Percentiles rank a stretch among this genome's conserved stretches.
Evolutionary conservation across 2,888 invertebrate species (phyloP).

Genomic region (Acleris emargana): DNA sequence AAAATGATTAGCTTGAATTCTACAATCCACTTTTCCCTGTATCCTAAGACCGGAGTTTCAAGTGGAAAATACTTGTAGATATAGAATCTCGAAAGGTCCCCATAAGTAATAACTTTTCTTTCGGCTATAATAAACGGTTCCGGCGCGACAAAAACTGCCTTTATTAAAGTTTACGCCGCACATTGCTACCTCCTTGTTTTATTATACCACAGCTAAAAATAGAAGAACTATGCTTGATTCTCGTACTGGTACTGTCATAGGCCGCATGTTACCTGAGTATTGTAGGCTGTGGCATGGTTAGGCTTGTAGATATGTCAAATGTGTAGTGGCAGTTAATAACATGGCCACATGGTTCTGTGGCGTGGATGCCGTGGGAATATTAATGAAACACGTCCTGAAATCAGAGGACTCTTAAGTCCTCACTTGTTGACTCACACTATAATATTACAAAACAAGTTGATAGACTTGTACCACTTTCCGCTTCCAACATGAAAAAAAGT

Average conservation of each 20-base stretch:
- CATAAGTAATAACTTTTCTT: constrained; percentile 30
- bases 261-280: constrained; percentile 32
- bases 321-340: constrained; percentile 43
- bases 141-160: constrained; percentile 30
- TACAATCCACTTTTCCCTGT: not conserved
- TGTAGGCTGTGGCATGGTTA: constrained; percentile 12
- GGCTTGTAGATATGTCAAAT: constrained; percentile 26
- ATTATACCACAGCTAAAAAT: constrained; percentile 12
- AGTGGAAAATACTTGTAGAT: constrained; percentile 19
- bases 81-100: not conserved
- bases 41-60: not conserved
- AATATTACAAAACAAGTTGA: no score
- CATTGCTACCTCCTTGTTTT: constrained; percentile 12
- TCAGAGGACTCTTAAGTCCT: constrained; percentile 3
- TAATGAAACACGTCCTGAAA: constrained; percentile 41
- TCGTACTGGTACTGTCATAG: constrained; percentile 20
- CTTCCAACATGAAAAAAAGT: no score
- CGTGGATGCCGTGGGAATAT: constrained; percentile 43
- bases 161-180: constrained; percentile 27
- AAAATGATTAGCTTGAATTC: not conserved
- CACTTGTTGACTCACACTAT: constrained; percentile 3
- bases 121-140: constrained; percentile 29
- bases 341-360: constrained; percentile 44
- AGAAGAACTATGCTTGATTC: not conserved
- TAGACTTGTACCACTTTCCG: no score